These are phyloP conservation scores for Benthosema pterotum DNA, from an alignment of 2,797 vertebrate species.

Conservation along the genomic window DNA sequence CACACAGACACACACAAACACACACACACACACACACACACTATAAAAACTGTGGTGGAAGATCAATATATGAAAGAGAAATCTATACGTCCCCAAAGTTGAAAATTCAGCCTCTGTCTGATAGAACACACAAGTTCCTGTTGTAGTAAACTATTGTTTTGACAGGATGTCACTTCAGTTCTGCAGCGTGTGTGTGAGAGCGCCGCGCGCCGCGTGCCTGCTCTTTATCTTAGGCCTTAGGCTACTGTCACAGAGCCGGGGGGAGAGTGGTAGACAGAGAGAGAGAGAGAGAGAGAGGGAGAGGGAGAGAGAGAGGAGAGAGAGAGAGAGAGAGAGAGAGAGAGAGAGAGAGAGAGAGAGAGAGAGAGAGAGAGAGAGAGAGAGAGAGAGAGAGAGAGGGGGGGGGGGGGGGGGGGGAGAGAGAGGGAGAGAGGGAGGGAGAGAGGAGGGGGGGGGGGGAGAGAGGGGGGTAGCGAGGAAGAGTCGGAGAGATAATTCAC, in stretches of 20 bases:
- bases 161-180: constrained; percentile 99
- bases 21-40: background rate
- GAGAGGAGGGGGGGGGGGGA: constrained; percentile 59
- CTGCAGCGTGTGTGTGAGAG: constrained; percentile 79
- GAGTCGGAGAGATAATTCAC: constrained; percentile 79
- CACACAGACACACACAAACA: constrained; percentile 23
- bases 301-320: constrained; percentile 45
- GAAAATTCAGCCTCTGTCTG: constrained; percentile 79
- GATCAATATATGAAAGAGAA: constrained; percentile 72
- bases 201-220: constrained; percentile 80
- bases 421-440: constrained; percentile 59
- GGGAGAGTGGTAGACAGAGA: constrained; percentile 87
- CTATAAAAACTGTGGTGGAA: constrained; percentile 25
- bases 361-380: too few relatives aligned
- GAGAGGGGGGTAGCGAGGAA: constrained; percentile 30
- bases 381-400: constrained; percentile 55
- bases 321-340: constrained; percentile 7
- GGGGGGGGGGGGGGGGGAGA: constrained; percentile 58
- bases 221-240: constrained; percentile 98
- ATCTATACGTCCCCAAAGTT: constrained; percentile 79
- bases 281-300: constrained; percentile 72
- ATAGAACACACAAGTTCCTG: constrained; percentile 83
- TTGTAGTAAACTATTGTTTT: constrained; percentile 90
- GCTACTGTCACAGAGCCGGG: constrained; percentile 98
- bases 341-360: too few relatives aligned